phyloP scores from a whole-genome alignment of 2,113 vertebrate species.

The Ornithorhynchus anatinus region DNA sequence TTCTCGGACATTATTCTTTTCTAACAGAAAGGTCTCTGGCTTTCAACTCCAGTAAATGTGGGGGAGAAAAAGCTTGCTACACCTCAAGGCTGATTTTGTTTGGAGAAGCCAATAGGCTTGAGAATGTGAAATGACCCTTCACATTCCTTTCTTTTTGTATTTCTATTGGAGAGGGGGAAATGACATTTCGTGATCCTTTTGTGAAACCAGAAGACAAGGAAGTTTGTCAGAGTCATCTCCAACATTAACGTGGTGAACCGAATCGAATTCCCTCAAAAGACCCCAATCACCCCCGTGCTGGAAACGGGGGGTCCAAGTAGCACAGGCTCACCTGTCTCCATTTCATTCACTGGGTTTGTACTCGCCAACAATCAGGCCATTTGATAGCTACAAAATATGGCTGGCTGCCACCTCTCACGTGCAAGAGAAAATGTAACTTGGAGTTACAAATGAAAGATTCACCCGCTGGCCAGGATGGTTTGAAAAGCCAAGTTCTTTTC shows the following conservation, averaged over 20 bases:
- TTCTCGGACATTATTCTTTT: slow-evolving; percentile 41
- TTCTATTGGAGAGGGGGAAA: slow-evolving; percentile 7
- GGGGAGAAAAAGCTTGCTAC: slow-evolving; percentile 56
- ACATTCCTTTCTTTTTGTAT: slow-evolving; percentile 11
- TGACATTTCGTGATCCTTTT: neutral
- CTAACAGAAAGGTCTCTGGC: slow-evolving; percentile 51
- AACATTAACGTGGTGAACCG: slow-evolving; percentile 32
- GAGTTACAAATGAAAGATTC: no score
- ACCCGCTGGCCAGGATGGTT: no score
- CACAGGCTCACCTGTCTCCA: neutral
- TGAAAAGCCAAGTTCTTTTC: neutral
- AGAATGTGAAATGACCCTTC: slow-evolving; percentile 19
- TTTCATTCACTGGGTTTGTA: neutral
- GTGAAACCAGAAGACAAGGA: slow-evolving; percentile 37
- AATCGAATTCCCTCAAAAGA: slow-evolving; percentile 8
- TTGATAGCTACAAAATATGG: neutral
- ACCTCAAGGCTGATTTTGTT: slow-evolving; percentile 46
- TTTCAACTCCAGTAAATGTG: slow-evolving; percentile 75
- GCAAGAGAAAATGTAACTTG: neutral
- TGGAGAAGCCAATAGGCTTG: slow-evolving; percentile 18
- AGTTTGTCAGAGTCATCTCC: slow-evolving; percentile 10
- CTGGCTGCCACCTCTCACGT: neutral
- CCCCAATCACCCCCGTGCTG: neutral
- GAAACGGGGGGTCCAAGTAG: neutral
- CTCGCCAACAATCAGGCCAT: neutral